Evolutionary conservation across 2,113 vertebrate genomes (phyloP), one percentile per base, ranked within the genome.

Genomic region (Ptilonorhynchus violaceus): DNA sequence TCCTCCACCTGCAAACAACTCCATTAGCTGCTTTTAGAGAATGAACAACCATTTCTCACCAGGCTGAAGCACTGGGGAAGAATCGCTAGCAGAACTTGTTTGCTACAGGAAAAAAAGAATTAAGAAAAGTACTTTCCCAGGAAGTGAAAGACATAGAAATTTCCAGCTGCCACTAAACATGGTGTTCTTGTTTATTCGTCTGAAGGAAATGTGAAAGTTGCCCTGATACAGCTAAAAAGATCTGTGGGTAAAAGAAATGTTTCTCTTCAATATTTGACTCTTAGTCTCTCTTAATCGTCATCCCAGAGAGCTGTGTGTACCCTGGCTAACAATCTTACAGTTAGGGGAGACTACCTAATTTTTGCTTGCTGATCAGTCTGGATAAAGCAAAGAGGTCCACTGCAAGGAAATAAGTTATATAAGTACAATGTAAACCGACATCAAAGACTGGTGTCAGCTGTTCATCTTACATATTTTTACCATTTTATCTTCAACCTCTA

Each of bases 201-300:
- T 49, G 55, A 88, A 85, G 63, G 63, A 97, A 92, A 93, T 53
- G 37, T 25, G 85, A 85, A 97, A 94, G 72, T 86, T 76, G 75
- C n/a, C 37, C 23, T 5, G 3, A 58, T 46, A 58, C 2, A 83
- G 18, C 44, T 76, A 62, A 92, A 89, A 91, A 52, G 24, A 28
- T n/a, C 15, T 83, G 47, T 69, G 19, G 25, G 30, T 41, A 49
- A 75, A 49, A 83, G 24, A 70, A 7, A 35, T 21, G 19, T 22
- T 88, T 66, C 30, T 78, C 39, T 59, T 68, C 58, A 44, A 7
- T 41, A 49, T 72, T 55, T 83, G 28, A 76, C 25, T 4, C 55
- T 33, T 28, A 42, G 17, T 70, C 16, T 73, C 64, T 63, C 42
- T 31, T 62, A 39, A 19, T 47, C 52, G 74, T 52, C 39, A 76